Conservation (phyloP, 2,113 vertebrate genomes). For the Speoplatyrhinus poulsoni region DNA sequence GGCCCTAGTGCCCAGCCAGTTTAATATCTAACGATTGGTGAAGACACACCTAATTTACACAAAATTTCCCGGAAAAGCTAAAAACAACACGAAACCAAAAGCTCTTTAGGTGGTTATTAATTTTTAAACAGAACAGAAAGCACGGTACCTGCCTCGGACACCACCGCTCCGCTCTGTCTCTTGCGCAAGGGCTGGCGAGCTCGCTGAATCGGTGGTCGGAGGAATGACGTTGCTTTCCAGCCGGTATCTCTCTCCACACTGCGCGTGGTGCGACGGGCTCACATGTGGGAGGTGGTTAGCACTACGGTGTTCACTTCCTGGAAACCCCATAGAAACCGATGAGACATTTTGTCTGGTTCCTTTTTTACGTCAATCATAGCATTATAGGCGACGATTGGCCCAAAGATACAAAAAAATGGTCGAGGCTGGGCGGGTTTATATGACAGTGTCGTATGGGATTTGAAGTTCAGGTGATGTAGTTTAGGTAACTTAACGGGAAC, state of each 20-base stretch:
- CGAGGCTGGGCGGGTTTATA: neutral
- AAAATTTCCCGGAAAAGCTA: conserved; percentile 2
- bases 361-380: conserved; percentile 33
- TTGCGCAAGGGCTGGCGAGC: conserved; percentile 39
- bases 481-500: neutral
- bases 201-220: conserved; percentile 65
- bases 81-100: conserved; percentile 12
- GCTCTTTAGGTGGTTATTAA: neutral
- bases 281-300: conserved; percentile 75
- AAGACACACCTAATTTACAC: conserved; percentile 61
- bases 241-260: conserved; percentile 69
- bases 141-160: conserved; percentile 74
- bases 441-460: conserved; percentile 22
- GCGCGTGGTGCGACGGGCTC: conserved; percentile 73
- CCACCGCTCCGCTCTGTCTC: conserved; percentile 70
- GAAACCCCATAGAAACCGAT: conserved; percentile 73
- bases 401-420: neutral
- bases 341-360: neutral
- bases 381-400: conserved; percentile 40
- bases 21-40: conserved; percentile 51
- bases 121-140: neutral
- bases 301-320: conserved; percentile 71
- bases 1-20: conserved; percentile 74
- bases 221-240: conserved; percentile 72
- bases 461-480: conserved; percentile 33